phyloP scores from a whole-genome alignment of 2,797 vertebrate species.

The Smutsia gigantea region DNA sequence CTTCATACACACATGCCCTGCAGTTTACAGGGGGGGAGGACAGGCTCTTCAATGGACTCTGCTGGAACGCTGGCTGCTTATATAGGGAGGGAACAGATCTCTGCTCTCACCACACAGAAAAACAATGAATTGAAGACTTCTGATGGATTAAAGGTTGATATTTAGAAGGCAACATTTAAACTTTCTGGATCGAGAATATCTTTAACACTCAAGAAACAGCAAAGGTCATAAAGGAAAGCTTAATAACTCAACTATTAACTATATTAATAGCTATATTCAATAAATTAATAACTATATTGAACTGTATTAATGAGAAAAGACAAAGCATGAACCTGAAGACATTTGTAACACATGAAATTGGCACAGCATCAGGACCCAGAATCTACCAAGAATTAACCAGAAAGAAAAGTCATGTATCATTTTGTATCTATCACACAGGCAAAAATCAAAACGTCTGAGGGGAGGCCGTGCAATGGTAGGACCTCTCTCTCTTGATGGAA shows the following conservation, averaged over 20 bases:
- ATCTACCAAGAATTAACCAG: background rate
- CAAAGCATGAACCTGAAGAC: background rate
- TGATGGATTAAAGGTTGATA: background rate
- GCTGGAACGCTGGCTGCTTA: background rate
- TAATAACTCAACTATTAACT: background rate
- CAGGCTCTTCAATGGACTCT: background rate
- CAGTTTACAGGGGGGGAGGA: background rate
- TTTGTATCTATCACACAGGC: background rate
- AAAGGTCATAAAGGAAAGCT: background rate
- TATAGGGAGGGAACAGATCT: background rate
- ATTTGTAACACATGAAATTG: background rate
- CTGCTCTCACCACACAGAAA: background rate
- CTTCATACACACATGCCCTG: fast-evolving
- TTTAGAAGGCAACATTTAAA: background rate
- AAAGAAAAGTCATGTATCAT: background rate
- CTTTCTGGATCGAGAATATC: background rate
- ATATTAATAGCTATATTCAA: background rate
- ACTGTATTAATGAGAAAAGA: background rate
- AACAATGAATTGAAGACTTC: background rate
- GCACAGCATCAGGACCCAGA: background rate
- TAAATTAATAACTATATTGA: background rate
- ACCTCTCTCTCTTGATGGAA: background rate
- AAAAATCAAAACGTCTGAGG: background rate
- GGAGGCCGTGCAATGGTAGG: background rate
- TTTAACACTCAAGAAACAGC: background rate